Evolutionary conservation across 2,888 invertebrate species (phyloP), one percentile per base, ranked within the genome.

Genomic region (Philopedon plagiatum): DNA sequence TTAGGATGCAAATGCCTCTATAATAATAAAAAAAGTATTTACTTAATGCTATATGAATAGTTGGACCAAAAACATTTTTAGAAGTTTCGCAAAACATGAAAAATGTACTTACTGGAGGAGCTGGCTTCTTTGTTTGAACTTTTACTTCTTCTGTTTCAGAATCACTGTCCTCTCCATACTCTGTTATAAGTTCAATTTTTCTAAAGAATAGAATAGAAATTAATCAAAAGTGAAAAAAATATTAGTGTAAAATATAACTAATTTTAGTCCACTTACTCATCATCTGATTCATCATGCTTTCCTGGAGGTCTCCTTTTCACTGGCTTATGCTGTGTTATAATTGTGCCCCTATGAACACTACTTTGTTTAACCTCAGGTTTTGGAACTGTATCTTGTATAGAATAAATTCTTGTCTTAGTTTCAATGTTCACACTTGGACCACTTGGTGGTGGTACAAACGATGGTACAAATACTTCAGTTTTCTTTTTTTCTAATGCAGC

Each of bases 101-200:
- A 49, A 49, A 49, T 26, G 3, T 9, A 54, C 51, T 54, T 54
- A 54, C 51, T 54, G 13, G 9, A 29, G 13, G 13, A 9, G 9
- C 2, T 54, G 15, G 29, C 9, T 57, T 54, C 15, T n/a, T 19
- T 69, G 23, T 66, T 78, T 9, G 5, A 11, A 26, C 29, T 18
- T 11, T 18, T 41, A 13, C n/a, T 18, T 41, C 54, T 15, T 84
- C 83, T 1, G 83, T 81, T 74, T 85, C 85, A 26, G 84, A 83
- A 64, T 86, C 86, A 9, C 85, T 83, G 71, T 88, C 87, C 44
- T 86, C 87, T n/a, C 87, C 87, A 78, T 88, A 90, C 0, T 88
- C 89, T 4, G 89, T 87, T 75, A 90, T 89, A 81, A 90, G 85
- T 78, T 88, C 88, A 76, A 89, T 88, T 86, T 87, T 88, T 61